Percentiles rank a stretch among this genome's conserved stretches.
Evolutionary conservation across 1,140 invertebrate species (phyloP).

Genomic region (Brachionus manjavacas): DNA sequence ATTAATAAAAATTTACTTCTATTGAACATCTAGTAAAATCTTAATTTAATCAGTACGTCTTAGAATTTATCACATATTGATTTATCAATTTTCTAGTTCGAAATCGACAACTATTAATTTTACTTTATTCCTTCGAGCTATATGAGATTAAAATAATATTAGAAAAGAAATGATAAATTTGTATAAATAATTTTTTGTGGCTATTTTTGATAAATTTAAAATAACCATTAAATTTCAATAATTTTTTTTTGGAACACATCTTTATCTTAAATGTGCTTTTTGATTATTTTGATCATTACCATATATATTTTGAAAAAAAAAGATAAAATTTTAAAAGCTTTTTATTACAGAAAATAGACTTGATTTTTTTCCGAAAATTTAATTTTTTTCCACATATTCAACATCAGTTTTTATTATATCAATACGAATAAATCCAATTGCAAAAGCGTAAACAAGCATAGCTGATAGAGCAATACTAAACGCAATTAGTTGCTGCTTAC

Average conservation of each 20-base stretch:
- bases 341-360: background rate
- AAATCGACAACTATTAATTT: background rate
- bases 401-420: constrained; percentile 7
- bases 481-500: background rate
- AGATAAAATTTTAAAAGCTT: background rate
- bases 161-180: background rate
- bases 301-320: background rate
- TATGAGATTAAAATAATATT: background rate
- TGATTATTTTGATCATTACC: background rate
- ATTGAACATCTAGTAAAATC: background rate
- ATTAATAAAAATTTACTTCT: background rate
- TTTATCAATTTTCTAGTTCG: background rate
- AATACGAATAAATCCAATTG: constrained; percentile 23
- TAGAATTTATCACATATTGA: background rate
- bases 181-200: background rate
- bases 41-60: background rate
- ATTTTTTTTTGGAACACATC: background rate
- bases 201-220: background rate
- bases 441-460: constrained; percentile 37
- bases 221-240: background rate
- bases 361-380: background rate
- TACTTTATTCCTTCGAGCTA: background rate
- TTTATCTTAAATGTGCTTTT: background rate
- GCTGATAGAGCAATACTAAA: background rate
- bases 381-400: constrained; percentile 21